Percentiles rank a stretch among this genome's conserved stretches.
Conservation (phyloP, 2,888 invertebrate genomes). For the Orthosia incerta region DNA sequence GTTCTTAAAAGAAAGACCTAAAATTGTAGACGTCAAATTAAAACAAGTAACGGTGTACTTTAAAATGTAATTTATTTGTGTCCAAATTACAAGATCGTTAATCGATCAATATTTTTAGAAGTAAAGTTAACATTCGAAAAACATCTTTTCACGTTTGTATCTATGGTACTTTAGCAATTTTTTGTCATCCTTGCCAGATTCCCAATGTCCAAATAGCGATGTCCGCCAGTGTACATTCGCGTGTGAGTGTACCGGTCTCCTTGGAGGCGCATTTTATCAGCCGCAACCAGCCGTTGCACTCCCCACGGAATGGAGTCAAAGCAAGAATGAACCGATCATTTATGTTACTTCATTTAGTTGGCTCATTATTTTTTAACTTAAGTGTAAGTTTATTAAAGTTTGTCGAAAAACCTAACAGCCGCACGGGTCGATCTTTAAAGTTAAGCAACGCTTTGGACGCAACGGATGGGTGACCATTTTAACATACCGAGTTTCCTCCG, state of each 20-base stretch:
- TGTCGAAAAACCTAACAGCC: not conserved
- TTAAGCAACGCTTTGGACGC: too few relatives aligned
- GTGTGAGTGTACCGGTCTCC: conserved; percentile 53
- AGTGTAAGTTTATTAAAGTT: conserved; percentile 12
- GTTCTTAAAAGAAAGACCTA: not conserved
- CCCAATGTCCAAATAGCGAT: conserved; percentile 9
- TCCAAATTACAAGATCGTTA: not conserved
- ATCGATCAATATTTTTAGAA: not conserved
- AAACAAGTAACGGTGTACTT: not conserved
- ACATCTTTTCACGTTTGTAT: too few relatives aligned
- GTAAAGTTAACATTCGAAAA: not conserved
- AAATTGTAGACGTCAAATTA: too few relatives aligned
- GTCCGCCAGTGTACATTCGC: conserved; percentile 44
- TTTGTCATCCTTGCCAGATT: not conserved
- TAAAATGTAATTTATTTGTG: not conserved
- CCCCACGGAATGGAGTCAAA: conserved; percentile 53
- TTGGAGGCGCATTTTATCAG: conserved; percentile 66
- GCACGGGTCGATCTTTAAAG: too few relatives aligned
- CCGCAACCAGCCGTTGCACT: conserved; percentile 56
- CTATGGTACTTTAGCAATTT: not conserved
- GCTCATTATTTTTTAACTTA: conserved; percentile 45
- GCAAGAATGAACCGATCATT: conserved; percentile 54
- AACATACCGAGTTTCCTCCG: too few relatives aligned
- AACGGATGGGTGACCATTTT: too few relatives aligned
- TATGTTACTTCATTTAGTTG: conserved; percentile 62